Evolutionary conservation across 2,888 invertebrate genomes (phyloP).

Genomic region (Ectemnius lituratus): DNA sequence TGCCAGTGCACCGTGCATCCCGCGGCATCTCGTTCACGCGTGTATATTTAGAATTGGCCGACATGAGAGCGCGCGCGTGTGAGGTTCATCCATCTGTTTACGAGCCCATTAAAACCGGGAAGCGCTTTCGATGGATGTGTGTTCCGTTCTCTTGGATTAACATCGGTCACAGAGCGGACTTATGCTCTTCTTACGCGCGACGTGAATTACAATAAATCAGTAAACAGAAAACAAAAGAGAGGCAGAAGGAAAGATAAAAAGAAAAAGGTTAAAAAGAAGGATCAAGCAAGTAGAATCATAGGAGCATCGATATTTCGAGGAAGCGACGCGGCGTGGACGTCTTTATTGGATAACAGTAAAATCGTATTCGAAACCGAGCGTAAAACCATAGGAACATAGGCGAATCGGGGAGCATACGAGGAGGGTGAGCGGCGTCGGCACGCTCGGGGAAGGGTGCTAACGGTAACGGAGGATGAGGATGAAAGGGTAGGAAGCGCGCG

Average conservation of each 20-base stretch:
- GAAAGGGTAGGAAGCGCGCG: background rate
- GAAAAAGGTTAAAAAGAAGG: background rate
- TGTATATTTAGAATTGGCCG: conserved; percentile 68
- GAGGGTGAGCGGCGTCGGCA: background rate
- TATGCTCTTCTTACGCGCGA: background rate
- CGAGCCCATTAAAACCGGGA: conserved; percentile 55
- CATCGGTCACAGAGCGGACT: conserved; percentile 53
- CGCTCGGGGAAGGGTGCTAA: conserved; percentile 26
- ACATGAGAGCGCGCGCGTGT: conserved; percentile 46
- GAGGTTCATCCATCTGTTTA: conserved; percentile 62
- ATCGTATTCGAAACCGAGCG: conserved; percentile 61
- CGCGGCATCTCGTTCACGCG: conserved; percentile 51
- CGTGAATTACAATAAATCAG: background rate
- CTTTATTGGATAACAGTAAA: conserved; percentile 58
- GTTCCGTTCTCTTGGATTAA: conserved; percentile 55
- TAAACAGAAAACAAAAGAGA: background rate
- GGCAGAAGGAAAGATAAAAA: too few species aligned
- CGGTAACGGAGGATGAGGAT: background rate
- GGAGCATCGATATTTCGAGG: conserved; percentile 41
- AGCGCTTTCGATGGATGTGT: conserved; percentile 61
- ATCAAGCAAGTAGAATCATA: conserved; percentile 1
- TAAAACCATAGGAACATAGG: conserved; percentile 42
- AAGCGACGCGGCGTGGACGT: conserved; percentile 37
- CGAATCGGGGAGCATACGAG: conserved; percentile 8
- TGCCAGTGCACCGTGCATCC: background rate